Percentiles rank a stretch among this genome's conserved stretches.
Conservation (phyloP, 2,888 invertebrate species). For the Choreutis nemorana region DNA sequence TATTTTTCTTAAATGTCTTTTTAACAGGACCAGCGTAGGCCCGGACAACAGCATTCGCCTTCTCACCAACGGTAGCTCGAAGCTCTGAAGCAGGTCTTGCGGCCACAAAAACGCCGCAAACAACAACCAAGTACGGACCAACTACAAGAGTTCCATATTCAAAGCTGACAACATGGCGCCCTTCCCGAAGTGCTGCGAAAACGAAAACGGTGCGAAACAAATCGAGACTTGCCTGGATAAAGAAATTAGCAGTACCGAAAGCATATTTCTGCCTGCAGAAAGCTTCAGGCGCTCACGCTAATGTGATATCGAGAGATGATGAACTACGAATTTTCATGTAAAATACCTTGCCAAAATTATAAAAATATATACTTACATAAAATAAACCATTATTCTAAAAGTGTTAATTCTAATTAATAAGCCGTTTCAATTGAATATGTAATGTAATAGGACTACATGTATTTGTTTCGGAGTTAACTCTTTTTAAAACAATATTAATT, state of each 20-base stretch:
- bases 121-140: constrained; percentile 37
- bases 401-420: no score
- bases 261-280: constrained; percentile 35
- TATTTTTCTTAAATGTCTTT: constrained; percentile 5
- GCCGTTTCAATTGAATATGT: no score
- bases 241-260: constrained; percentile 36
- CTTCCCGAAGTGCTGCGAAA: constrained; percentile 51
- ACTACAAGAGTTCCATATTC: constrained; percentile 33
- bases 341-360: no score
- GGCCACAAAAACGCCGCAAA: constrained; percentile 31
- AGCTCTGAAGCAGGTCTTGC: constrained; percentile 46
- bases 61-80: constrained; percentile 50
- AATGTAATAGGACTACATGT: no score
- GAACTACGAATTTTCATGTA: no score
- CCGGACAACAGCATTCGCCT: constrained; percentile 53
- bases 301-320: no score
- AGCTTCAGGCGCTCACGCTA: constrained; percentile 7
- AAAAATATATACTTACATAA: no score
- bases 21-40: constrained; percentile 41
- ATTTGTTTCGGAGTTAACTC: no score
- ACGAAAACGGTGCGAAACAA: constrained; percentile 30
- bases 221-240: constrained; percentile 25
- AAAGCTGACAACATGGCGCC: constrained; percentile 34
- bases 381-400: no score
- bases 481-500: no score